Percentiles rank a stretch among this genome's conserved stretches.
Conservation (phyloP, 2,113 vertebrate species). For the Indicator indicator region DNA sequence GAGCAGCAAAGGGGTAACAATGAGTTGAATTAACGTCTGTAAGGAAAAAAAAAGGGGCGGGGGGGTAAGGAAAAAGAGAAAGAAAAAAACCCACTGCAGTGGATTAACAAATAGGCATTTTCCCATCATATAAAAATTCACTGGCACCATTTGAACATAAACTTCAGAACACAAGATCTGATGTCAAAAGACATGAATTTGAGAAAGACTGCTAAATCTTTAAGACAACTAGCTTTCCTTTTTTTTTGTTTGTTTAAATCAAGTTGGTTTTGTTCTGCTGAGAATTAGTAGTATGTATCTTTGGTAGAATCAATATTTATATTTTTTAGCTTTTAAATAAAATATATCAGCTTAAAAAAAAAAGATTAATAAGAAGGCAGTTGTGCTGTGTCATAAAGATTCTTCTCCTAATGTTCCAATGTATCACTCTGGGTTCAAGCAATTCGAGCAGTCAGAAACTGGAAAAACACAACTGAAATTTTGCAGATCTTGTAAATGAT, state of each 20-base stretch:
- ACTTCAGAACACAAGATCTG: conserved; percentile 59
- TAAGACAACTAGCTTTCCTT: conserved; percentile 66
- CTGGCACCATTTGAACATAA: conserved; percentile 76
- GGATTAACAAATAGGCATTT: conserved; percentile 69
- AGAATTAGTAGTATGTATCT: conserved; percentile 84
- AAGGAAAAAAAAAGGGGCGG: neutral
- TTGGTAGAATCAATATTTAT: conserved; percentile 85
- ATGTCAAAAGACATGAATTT: conserved; percentile 64
- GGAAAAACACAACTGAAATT: conserved; percentile 6
- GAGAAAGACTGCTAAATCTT: conserved; percentile 71
- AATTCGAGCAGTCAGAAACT: conserved; percentile 49
- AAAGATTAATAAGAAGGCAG: conserved; percentile 76
- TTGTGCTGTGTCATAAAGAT: conserved; percentile 80
- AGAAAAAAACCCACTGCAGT: conserved; percentile 26
- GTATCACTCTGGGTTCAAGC: conserved; percentile 59
- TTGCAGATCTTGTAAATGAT: conserved; percentile 23
- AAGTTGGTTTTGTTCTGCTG: conserved; percentile 66
- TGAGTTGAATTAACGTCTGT: conserved; percentile 36
- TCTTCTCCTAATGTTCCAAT: conserved; percentile 60
- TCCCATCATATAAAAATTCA: conserved; percentile 78
- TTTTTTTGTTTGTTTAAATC: neutral
- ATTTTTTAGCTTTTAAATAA: conserved; percentile 75
- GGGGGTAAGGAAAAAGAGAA: too few species aligned
- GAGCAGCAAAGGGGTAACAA: conserved; percentile 70
- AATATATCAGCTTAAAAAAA: conserved; percentile 63